phyloP scores from a whole-genome alignment of 2,888 invertebrate genomes.

The Pristionchus arcanus region DNA sequence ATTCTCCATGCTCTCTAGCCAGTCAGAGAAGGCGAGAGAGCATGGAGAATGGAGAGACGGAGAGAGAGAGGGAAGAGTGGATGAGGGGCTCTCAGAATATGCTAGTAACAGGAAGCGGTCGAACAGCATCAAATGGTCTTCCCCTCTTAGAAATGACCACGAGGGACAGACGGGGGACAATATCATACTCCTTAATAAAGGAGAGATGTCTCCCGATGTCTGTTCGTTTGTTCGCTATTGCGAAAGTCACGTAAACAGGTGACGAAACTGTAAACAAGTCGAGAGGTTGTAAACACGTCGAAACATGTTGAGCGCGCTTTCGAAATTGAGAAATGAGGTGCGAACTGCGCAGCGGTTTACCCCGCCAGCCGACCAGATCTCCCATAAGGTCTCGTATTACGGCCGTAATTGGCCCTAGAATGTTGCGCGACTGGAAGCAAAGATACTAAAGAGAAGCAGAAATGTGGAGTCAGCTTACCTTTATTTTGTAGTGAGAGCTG shows the following conservation, averaged over 20 bases:
- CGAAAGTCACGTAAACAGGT: too few relatives aligned
- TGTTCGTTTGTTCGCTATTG: too few relatives aligned
- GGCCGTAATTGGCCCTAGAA: neutral
- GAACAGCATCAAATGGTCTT: neutral
- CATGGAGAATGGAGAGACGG: neutral
- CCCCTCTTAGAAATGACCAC: conserved; percentile 6
- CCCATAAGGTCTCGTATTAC: neutral
- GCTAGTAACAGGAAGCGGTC: conserved; percentile 14
- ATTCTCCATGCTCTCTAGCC: too few relatives aligned
- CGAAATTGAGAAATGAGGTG: too few relatives aligned
- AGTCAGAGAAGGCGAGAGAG: neutral
- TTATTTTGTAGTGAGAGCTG: neutral
- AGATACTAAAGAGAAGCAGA: neutral
- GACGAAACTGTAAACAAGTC: too few relatives aligned
- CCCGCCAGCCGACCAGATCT: too few relatives aligned
- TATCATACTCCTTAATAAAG: too few relatives aligned
- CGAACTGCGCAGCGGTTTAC: too few relatives aligned
- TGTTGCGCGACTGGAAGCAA: neutral
- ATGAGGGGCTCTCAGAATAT: conserved; percentile 27
- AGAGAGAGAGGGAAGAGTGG: neutral
- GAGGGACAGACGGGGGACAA: neutral
- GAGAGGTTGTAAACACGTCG: too few relatives aligned
- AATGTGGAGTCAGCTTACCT: neutral
- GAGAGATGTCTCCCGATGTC: too few relatives aligned
- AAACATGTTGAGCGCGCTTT: too few relatives aligned